phyloP scores from a whole-genome alignment of 1,140 invertebrate genomes.

The Drosophila ogumai region DNA sequence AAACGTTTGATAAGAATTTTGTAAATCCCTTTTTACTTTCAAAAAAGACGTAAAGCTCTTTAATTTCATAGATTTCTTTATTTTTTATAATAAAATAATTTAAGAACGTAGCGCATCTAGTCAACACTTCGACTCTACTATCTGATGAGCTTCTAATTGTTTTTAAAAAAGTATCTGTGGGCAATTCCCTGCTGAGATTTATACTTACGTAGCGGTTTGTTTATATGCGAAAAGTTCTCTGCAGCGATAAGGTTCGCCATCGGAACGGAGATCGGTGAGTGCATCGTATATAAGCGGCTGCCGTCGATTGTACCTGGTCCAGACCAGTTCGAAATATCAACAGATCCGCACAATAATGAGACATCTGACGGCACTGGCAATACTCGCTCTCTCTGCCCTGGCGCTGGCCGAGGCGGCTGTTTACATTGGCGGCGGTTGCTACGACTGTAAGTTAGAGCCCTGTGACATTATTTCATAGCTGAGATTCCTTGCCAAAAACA shows the following conservation, averaged over 20 bases:
- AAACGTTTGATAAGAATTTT: neutral
- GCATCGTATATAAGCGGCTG: slow-evolving; percentile 62
- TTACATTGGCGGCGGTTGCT: slow-evolving; percentile 71
- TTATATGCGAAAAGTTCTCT: slow-evolving; percentile 29
- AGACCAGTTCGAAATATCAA: slow-evolving; percentile 56
- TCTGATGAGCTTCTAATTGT: slow-evolving; percentile 25
- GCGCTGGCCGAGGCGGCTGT: slow-evolving; percentile 62
- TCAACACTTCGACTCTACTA: neutral
- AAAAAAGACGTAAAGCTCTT: neutral
- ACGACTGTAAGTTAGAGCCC: slow-evolving; percentile 59
- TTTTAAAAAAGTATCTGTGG: slow-evolving; percentile 39
- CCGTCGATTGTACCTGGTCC: slow-evolving; percentile 34
- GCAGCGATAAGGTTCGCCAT: slow-evolving; percentile 31
- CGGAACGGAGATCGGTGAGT: slow-evolving; percentile 8
- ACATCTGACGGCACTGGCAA: slow-evolving; percentile 42
- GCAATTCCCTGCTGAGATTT: slow-evolving; percentile 41
- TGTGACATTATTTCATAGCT: neutral
- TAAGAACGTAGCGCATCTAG: slow-evolving; percentile 12
- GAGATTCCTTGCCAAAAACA: neutral
- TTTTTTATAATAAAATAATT: neutral
- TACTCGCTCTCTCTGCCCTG: slow-evolving; percentile 48
- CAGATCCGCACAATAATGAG: slow-evolving; percentile 49
- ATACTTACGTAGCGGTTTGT: slow-evolving; percentile 34
- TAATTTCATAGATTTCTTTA: neutral
- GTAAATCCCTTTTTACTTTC: neutral